Percentiles rank a stretch among this genome's conserved stretches.
These are phyloP conservation scores for Spatulosminthurus flaviceps DNA, from an alignment of 2,888 invertebrate species.

Conservation along the genomic window DNA sequence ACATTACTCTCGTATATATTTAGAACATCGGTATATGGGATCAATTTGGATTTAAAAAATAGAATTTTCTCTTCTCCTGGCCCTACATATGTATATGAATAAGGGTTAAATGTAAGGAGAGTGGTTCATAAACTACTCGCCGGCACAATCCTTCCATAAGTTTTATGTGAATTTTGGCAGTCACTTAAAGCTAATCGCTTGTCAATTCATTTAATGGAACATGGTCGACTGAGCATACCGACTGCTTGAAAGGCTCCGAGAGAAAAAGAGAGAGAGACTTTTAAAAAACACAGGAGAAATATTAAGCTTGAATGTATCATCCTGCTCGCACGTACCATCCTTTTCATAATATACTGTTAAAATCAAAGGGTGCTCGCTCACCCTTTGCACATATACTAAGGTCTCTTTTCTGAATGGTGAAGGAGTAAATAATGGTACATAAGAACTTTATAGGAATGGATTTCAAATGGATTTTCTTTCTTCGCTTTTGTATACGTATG, in stretches of 20 bases:
- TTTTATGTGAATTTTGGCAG: constrained; percentile 52
- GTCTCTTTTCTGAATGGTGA: background rate
- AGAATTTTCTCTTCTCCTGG: no score
- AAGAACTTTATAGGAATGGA: constrained; percentile 1
- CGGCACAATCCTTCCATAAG: constrained; percentile 27
- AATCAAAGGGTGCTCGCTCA: constrained; percentile 9
- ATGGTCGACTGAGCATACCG: constrained; percentile 23
- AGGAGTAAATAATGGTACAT: background rate
- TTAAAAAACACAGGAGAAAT: background rate
- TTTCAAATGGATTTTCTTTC: constrained; percentile 7
- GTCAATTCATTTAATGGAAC: constrained; percentile 54
- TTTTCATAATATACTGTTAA: constrained; percentile 6
- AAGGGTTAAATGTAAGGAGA: background rate
- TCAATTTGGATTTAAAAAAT: no score
- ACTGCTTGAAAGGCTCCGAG: constrained; percentile 6
- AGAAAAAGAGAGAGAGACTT: no score
- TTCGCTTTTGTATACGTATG: no score
- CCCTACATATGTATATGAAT: background rate
- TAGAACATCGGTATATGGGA: no score
- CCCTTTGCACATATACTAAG: constrained; percentile 8
- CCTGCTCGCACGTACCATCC: constrained; percentile 5
- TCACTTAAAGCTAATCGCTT: constrained; percentile 60
- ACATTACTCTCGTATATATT: no score
- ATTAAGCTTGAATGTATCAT: constrained; percentile 20
- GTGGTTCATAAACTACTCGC: constrained; percentile 21